These are phyloP conservation scores for Blastomussa wellsi DNA, from an alignment of 92 coral and sea anemone species.

Conservation along the genomic window DNA sequence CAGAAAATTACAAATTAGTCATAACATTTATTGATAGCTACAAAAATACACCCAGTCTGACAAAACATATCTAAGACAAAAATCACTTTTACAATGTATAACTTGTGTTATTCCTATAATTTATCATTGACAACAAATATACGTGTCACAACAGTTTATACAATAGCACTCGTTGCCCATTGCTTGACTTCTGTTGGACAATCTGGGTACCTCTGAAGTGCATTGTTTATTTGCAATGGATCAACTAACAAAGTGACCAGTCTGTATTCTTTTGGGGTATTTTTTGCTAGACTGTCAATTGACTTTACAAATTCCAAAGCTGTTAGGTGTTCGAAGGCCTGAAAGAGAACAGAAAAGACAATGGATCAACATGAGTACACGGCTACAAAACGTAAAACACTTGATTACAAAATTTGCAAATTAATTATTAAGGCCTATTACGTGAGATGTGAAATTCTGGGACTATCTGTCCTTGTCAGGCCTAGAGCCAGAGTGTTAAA, in stretches of 20 bases:
- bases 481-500: background rate
- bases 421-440: too few relatives aligned
- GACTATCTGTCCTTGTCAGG: too few relatives aligned
- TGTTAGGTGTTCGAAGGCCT: constrained; percentile 97
- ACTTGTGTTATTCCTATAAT: background rate
- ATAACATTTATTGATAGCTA: background rate
- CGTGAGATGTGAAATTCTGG: too few relatives aligned
- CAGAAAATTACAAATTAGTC: background rate
- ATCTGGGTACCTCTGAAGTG: constrained; percentile 83
- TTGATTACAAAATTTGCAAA: too few relatives aligned
- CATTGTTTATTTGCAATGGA: constrained; percentile 80
- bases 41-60: background rate
- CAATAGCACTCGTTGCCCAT: constrained; percentile 81
- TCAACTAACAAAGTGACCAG: constrained; percentile 80
- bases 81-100: background rate
- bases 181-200: constrained; percentile 97
- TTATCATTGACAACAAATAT: background rate
- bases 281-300: constrained; percentile 71
- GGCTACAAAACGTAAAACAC: background rate
- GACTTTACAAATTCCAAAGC: constrained; percentile 92
- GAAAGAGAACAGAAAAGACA: background rate
- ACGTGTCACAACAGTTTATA: background rate
- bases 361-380: background rate
- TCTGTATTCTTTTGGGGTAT: constrained; percentile 90
- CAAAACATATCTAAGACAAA: background rate